A percentile compares a stretch with the other conserved stretches of the same genome.
Evolutionary conservation across 2,888 invertebrate species (phyloP).

Genomic region (Coleophora deauratella): DNA sequence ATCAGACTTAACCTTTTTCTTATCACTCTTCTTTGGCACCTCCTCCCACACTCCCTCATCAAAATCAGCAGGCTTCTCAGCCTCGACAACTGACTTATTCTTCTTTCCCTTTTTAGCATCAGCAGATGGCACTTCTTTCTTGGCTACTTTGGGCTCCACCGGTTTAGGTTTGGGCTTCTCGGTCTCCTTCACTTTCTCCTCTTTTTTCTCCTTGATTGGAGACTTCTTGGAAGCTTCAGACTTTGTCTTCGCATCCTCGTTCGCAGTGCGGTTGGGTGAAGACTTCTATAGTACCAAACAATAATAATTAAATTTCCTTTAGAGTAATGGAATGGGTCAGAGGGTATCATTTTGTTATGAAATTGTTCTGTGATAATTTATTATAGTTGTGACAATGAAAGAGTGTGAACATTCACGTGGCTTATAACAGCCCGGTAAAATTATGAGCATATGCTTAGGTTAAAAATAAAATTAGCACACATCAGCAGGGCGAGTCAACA

Average conservation of each 20-base stretch:
- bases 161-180: conserved; percentile 63
- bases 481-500: conserved; percentile 32
- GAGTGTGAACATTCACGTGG: no score
- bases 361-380: no score
- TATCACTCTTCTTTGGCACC: conserved; percentile 80
- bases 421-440: no score
- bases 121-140: conserved; percentile 48
- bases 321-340: no score
- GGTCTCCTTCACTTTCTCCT: conserved; percentile 69
- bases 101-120: conserved; percentile 76
- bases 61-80: conserved; percentile 81
- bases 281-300: conserved; percentile 62
- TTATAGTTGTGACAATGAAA: no score
- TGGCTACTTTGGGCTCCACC: conserved; percentile 43
- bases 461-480: conserved; percentile 69
- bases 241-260: conserved; percentile 71
- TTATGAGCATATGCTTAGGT: conserved; percentile 52
- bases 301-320: not conserved
- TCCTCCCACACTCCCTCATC: conserved; percentile 86
- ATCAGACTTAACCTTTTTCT: conserved; percentile 78
- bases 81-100: conserved; percentile 61
- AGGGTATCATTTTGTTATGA: no score
- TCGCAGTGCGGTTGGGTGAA: conserved; percentile 76
- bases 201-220: conserved; percentile 70
- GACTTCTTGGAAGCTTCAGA: conserved; percentile 76